Percentiles rank a stretch among this genome's conserved stretches.
Evolutionary conservation across 2,113 vertebrate genomes (phyloP).

Genomic region (Leptobrachium leishanense): DNA sequence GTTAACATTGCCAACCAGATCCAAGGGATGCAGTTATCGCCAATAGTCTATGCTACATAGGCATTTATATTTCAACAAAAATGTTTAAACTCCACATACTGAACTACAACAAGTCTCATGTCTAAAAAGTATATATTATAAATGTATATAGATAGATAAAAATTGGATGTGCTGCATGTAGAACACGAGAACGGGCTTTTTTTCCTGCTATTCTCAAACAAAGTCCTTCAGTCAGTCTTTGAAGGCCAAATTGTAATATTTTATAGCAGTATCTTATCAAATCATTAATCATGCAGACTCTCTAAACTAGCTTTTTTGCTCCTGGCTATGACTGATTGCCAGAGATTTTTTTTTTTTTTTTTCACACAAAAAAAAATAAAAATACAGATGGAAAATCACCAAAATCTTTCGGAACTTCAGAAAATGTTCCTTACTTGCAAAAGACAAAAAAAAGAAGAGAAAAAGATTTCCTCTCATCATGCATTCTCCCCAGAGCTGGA

Average conservation of each 20-base stretch:
- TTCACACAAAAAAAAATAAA: constrained; percentile 10
- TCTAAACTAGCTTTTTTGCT: constrained; percentile 22
- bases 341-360: constrained; percentile 1
- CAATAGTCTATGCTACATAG: no score
- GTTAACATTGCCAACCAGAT: no score
- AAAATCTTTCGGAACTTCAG: neutral
- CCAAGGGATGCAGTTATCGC: no score
- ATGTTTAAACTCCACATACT: no score
- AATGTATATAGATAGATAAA: no score
- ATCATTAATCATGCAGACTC: constrained; percentile 39
- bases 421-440: neutral
- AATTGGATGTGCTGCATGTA: no score
- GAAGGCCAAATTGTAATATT: constrained; percentile 37
- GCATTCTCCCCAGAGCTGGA: neutral
- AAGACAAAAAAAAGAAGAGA: neutral
- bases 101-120: no score
- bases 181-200: neutral
- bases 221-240: constrained; percentile 10
- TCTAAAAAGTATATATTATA: no score
- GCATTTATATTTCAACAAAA: no score
- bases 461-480: neutral
- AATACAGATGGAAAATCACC: neutral
- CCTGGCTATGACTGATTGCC: constrained; percentile 23
- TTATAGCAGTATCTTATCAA: constrained; percentile 28
- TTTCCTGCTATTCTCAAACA: neutral